These are phyloP conservation scores for Cataglyphis albicans DNA, from an alignment of 2,888 invertebrate genomes.

Conservation along the genomic window DNA sequence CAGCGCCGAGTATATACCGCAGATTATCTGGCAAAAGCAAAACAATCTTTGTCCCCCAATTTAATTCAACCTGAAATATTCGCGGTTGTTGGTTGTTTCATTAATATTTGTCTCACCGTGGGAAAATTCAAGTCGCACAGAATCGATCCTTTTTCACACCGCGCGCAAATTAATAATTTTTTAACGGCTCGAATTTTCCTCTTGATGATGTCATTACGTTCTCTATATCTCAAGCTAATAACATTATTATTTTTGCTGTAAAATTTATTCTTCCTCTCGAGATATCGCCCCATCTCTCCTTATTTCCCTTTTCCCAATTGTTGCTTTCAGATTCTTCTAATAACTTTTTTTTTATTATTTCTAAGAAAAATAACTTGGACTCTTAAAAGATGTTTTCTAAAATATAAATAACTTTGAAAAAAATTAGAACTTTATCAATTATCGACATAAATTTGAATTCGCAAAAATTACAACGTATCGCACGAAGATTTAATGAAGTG, in stretches of 20 bases:
- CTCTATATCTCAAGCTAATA: slow-evolving; percentile 36
- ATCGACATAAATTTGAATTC: background rate
- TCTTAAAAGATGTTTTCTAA: background rate
- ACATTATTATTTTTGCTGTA: slow-evolving; percentile 31
- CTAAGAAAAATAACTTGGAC: background rate
- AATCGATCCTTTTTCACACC: background rate
- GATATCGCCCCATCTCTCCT: background rate
- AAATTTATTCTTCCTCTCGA: background rate
- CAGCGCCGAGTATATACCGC: background rate
- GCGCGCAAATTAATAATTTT: background rate
- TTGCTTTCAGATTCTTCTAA: background rate
- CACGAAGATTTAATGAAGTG: background rate
- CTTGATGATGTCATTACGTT: slow-evolving; percentile 17
- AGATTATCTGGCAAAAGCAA: background rate
- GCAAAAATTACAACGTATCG: background rate
- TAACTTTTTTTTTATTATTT: background rate
- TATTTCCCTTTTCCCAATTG: background rate
- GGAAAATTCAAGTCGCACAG: background rate
- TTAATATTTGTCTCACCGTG: background rate
- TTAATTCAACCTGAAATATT: background rate
- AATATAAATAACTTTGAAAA: background rate
- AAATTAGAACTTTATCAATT: background rate
- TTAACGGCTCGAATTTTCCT: background rate
- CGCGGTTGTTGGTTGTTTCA: background rate
- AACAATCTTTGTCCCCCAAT: background rate